Percentiles rank a stretch among this genome's conserved stretches.
phyloP scores from a whole-genome alignment of 2,797 vertebrate species.

The Gymnodraco acuticeps region DNA sequence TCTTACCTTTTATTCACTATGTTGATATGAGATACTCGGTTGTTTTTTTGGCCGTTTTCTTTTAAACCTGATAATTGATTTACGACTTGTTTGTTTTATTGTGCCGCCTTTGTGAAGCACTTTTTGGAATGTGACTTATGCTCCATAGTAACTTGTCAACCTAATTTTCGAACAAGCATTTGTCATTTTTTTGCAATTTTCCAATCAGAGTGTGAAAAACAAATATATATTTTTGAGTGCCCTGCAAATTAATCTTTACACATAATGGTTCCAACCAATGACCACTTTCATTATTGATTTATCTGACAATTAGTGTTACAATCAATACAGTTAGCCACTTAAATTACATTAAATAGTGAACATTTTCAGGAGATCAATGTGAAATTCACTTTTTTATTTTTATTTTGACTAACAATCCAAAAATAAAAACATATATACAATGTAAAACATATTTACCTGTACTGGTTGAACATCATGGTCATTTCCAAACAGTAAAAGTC shows the following conservation, averaged over 20 bases:
- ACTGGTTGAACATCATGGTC: constrained; percentile 28
- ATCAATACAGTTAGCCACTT: background rate
- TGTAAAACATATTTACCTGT: constrained; percentile 6
- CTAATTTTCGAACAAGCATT: too few relatives aligned
- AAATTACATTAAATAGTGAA: background rate
- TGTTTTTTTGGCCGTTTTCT: background rate
- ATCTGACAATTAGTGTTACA: background rate
- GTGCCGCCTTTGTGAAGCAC: background rate
- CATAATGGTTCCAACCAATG: background rate
- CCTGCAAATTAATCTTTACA: constrained; percentile 2
- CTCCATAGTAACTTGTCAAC: too few relatives aligned
- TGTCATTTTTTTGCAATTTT: too few relatives aligned
- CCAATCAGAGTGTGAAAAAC: too few relatives aligned
- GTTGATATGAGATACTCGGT: background rate
- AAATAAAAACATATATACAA: background rate
- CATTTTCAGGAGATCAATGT: background rate
- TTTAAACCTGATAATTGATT: background rate
- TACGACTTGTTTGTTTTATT: background rate
- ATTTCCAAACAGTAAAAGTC: constrained; percentile 26
- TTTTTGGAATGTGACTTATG: too few relatives aligned
- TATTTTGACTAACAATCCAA: background rate
- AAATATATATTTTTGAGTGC: background rate
- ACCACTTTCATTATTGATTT: background rate
- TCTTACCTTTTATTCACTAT: background rate
- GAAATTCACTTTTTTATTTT: background rate